These are phyloP conservation scores for Callipepla squamata DNA, from an alignment of 2,113 vertebrate species.

Conservation along the genomic window DNA sequence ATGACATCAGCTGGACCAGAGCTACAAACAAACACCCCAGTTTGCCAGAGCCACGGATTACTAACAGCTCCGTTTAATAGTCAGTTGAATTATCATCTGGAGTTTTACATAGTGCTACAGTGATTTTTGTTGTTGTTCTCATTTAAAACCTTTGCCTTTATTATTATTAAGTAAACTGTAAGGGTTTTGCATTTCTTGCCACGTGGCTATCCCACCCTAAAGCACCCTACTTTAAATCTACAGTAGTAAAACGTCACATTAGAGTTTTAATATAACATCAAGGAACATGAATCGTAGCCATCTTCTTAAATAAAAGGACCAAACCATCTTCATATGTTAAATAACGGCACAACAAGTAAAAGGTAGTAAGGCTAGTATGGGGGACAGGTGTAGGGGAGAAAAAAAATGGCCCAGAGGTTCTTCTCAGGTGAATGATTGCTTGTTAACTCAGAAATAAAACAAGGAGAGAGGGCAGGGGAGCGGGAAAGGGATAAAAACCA, in stretches of 20 bases:
- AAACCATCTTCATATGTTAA: slow-evolving; percentile 62
- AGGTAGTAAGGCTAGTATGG: slow-evolving; percentile 52
- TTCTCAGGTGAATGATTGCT: background rate
- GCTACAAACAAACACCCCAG: slow-evolving; percentile 49
- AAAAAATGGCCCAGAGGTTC: slow-evolving; percentile 42
- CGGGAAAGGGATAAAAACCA: background rate
- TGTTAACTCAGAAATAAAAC: slow-evolving; percentile 40
- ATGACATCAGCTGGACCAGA: slow-evolving; percentile 48
- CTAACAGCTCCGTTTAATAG: slow-evolving; percentile 80
- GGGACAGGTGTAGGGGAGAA: slow-evolving; percentile 5
- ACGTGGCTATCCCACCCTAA: slow-evolving; percentile 35
- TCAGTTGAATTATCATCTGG: slow-evolving; percentile 69
- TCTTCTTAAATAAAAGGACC: slow-evolving; percentile 57
- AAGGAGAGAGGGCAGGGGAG: background rate
- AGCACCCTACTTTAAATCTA: slow-evolving; percentile 67
- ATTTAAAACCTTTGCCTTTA: slow-evolving; percentile 43
- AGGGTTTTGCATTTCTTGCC: slow-evolving; percentile 43
- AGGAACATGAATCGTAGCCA: slow-evolving; percentile 68
- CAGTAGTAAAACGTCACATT: slow-evolving; percentile 68
- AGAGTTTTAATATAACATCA: slow-evolving; percentile 75
- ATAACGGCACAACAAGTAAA: slow-evolving; percentile 52
- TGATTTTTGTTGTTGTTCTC: slow-evolving; percentile 1
- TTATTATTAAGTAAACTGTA: slow-evolving; percentile 51
- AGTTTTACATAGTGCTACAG: slow-evolving; percentile 76
- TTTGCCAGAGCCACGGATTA: slow-evolving; percentile 64